Percentiles rank a stretch among this genome's conserved stretches.
Evolutionary conservation across 1,140 invertebrate species (phyloP).

Genomic region (Pachypeltis micranthus): DNA sequence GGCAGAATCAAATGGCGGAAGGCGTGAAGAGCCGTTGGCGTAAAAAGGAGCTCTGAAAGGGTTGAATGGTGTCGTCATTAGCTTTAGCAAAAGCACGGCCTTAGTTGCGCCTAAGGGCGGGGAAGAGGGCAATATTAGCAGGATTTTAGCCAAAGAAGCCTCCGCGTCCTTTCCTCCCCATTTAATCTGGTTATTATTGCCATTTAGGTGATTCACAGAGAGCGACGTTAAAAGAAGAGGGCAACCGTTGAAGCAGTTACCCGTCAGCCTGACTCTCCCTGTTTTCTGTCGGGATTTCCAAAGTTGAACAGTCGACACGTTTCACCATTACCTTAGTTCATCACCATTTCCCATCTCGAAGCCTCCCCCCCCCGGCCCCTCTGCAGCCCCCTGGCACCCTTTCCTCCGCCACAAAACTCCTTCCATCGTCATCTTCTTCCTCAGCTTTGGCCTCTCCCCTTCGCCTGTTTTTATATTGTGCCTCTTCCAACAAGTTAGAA

Average conservation of each 20-base stretch:
- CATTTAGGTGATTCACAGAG: neutral
- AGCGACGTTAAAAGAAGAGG: neutral
- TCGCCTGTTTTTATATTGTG: neutral
- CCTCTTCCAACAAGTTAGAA: neutral
- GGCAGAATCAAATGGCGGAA: too few species aligned
- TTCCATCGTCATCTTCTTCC: too few species aligned
- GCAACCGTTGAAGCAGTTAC: conserved; percentile 1
- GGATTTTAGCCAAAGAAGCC: neutral
- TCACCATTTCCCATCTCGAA: neutral
- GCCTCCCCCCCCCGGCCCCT: neutral
- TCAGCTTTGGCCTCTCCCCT: conserved; percentile 1
- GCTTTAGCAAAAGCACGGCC: neutral
- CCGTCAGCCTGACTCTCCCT: neutral
- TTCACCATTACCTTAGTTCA: conserved; percentile 4
- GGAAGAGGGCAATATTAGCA: too few species aligned
- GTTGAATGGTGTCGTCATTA: too few species aligned
- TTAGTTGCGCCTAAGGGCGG: too few species aligned
- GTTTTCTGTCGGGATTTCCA: neutral
- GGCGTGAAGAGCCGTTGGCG: too few species aligned
- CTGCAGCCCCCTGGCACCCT: neutral
- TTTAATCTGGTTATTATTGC: conserved; percentile 6
- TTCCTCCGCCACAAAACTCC: too few species aligned
- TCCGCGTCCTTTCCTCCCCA: too few species aligned
- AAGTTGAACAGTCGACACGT: conserved; percentile 1
- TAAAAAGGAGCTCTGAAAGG: too few species aligned